Evolutionary conservation across 1,140 invertebrate species (phyloP).

Genomic region (Acromyrmex heyeri): DNA sequence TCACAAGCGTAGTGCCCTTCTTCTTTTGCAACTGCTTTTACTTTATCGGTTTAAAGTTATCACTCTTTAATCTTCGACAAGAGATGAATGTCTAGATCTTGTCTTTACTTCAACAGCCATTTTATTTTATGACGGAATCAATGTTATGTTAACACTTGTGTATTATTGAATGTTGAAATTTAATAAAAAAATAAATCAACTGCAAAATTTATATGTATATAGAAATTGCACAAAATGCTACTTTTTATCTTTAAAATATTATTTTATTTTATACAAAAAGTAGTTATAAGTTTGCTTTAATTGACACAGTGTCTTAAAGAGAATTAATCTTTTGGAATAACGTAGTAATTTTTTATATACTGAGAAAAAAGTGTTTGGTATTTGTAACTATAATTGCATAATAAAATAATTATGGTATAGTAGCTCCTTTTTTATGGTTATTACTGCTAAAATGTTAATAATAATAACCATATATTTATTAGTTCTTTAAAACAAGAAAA

Average conservation of each 20-base stretch:
- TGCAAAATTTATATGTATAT: background rate
- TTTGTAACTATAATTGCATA: too few relatives aligned
- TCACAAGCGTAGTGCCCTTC: background rate
- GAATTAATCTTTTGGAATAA: conserved; percentile 20
- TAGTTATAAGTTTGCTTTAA: background rate
- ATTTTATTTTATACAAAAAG: background rate
- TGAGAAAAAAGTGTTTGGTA: too few relatives aligned
- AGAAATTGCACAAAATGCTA: background rate
- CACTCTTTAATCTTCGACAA: conserved; percentile 15
- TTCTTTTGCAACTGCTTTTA: background rate
- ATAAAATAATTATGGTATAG: too few relatives aligned
- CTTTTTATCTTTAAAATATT: background rate
- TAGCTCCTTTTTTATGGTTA: too few relatives aligned
- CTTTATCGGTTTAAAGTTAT: conserved; percentile 28
- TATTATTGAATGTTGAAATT: background rate
- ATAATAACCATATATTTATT: too few relatives aligned
- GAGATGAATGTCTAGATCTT: background rate
- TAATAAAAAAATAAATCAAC: background rate
- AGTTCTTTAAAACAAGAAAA: too few relatives aligned
- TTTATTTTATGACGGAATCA: conserved; percentile 14
- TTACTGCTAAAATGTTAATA: too few relatives aligned
- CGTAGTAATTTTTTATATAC: too few relatives aligned
- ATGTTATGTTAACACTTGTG: background rate
- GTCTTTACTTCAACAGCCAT: background rate
- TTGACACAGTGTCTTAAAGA: background rate